Evolutionary conservation across 2,797 vertebrate species (phyloP).

Genomic region (Xenops minutus): DNA sequence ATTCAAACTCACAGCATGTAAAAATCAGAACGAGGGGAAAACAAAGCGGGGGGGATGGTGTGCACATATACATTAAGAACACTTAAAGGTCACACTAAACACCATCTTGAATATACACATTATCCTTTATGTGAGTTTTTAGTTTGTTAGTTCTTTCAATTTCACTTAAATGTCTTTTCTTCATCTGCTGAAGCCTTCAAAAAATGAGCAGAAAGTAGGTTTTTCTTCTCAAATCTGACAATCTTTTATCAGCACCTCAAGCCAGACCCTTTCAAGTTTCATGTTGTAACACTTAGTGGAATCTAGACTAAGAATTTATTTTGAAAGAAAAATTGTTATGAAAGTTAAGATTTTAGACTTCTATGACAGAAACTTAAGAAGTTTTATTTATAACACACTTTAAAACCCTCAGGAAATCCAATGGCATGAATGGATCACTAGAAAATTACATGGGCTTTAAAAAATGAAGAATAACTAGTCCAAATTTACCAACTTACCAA

Average conservation of each 20-base stretch:
- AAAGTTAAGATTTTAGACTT: not conserved
- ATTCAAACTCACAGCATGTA: not conserved
- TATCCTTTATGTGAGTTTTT: not conserved
- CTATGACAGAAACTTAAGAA: not conserved
- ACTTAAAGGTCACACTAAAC: not conserved
- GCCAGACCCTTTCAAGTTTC: not conserved
- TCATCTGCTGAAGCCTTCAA: not conserved
- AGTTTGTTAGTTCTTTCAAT: not conserved
- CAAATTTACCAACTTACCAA: not conserved
- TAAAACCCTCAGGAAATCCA: not conserved
- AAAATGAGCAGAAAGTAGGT: not conserved
- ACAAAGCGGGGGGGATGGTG: rapidly evolving
- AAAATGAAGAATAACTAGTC: not conserved
- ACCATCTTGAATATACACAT: not conserved
- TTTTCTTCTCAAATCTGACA: not conserved
- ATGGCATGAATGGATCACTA: not conserved
- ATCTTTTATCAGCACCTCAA: slow-evolving; percentile 6
- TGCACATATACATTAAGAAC: not conserved
- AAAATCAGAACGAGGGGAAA: not conserved
- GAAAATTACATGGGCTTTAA: not conserved
- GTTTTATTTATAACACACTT: not conserved
- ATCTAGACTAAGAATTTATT: not conserved
- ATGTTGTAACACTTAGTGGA: not conserved
- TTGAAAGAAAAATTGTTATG: not conserved
- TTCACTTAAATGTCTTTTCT: not conserved